Conservation (phyloP, 1,140 invertebrate species). For the Euwallacea fornicatus region DNA sequence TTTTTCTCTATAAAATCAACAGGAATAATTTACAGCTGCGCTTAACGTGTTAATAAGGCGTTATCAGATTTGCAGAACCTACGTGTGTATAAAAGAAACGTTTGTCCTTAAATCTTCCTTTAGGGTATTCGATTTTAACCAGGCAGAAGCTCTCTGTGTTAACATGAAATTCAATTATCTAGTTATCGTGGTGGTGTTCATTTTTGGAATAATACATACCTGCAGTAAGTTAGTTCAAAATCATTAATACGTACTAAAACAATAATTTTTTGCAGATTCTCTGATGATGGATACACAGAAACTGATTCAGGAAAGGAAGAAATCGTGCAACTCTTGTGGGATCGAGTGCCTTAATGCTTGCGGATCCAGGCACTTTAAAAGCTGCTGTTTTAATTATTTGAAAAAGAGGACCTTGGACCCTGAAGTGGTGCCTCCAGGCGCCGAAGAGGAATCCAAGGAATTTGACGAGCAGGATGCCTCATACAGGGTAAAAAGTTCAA, state of each 20-base stretch:
- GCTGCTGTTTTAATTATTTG: conserved; percentile 33
- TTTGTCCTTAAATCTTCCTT: background rate
- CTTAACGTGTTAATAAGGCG: background rate
- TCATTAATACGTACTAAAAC: no score
- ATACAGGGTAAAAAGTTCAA: no score
- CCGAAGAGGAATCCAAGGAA: background rate
- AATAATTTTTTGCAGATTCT: no score
- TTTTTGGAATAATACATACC: no score
- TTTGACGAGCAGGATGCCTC: no score
- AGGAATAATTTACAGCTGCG: background rate
- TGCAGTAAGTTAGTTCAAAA: no score
- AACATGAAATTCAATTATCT: no score
- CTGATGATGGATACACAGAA: background rate
- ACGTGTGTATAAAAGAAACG: conserved; percentile 1
- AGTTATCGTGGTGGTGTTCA: no score
- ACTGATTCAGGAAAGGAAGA: conserved; percentile 6
- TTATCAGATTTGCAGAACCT: background rate
- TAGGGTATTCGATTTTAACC: no score
- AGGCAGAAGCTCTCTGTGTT: no score
- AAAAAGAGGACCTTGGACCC: conserved; percentile 15
- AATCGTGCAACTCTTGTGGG: conserved; percentile 26
- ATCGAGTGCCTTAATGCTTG: conserved; percentile 21
- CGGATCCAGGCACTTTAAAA: conserved; percentile 23
- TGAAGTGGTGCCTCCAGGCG: background rate
- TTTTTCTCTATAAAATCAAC: background rate